Conservation (phyloP, 2,113 vertebrate species). For the Corythornis madagascariensis region DNA sequence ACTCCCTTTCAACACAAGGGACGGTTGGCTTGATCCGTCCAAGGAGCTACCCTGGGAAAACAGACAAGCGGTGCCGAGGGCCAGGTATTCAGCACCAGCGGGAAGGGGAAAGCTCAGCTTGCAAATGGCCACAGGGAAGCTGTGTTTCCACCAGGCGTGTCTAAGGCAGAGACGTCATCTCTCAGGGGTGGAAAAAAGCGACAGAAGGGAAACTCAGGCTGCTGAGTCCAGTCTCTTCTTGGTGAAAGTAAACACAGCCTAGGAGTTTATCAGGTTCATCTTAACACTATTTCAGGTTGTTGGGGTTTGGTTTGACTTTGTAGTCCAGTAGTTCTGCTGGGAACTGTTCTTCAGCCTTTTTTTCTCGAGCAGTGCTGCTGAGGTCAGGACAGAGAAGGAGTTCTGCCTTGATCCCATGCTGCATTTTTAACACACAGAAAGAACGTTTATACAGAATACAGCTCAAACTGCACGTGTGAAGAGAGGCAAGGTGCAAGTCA, state of each 20-base stretch:
- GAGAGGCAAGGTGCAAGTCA: background rate
- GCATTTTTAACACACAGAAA: background rate
- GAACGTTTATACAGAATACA: background rate
- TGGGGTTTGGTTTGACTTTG: background rate
- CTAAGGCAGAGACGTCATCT: background rate
- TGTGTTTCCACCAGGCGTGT: rapidly evolving
- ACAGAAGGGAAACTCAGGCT: background rate
- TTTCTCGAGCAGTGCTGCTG: background rate
- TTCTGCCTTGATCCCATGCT: background rate
- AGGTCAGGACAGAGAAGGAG: background rate
- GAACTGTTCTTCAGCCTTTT: background rate
- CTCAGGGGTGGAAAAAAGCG: rapidly evolving
- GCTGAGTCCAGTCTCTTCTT: background rate
- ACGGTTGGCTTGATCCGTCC: background rate
- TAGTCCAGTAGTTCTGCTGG: background rate
- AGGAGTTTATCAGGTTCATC: background rate
- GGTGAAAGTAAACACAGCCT: background rate
- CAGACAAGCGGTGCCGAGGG: background rate
- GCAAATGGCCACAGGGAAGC: background rate
- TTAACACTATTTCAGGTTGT: background rate
- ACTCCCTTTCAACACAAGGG: rapidly evolving
- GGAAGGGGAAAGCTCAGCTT: background rate
- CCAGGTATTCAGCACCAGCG: background rate
- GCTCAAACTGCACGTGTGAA: background rate
- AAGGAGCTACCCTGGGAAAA: background rate